Percentiles rank a stretch among this genome's conserved stretches.
Evolutionary conservation across 2,888 invertebrate genomes (phyloP).

Genomic region (Athalia rosae): DNA sequence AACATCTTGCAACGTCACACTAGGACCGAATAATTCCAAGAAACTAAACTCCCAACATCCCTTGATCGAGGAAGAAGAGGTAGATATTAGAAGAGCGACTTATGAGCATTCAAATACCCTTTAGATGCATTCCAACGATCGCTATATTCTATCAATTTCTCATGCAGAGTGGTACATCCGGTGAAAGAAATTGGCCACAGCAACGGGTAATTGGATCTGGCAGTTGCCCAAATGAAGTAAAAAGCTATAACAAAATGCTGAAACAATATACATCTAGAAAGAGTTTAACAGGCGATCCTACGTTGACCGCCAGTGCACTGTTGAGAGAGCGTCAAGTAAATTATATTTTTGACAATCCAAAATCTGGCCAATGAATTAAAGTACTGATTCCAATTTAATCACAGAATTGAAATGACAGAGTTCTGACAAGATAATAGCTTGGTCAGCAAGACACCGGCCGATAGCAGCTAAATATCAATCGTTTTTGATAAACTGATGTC

Average conservation of each 20-base stretch:
- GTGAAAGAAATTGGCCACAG: neutral
- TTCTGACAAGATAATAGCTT: too few relatives aligned
- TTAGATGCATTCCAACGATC: neutral
- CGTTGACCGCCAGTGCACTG: constrained; percentile 50
- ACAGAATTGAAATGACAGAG: too few relatives aligned
- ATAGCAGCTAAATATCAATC: constrained; percentile 5
- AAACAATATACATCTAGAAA: constrained; percentile 47
- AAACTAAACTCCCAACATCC: neutral
- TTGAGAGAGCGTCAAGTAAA: constrained; percentile 52
- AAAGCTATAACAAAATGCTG: constrained; percentile 43
- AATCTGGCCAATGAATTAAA: neutral
- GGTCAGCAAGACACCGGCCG: neutral
- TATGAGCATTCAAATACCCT: too few relatives aligned
- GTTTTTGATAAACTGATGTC: neutral
- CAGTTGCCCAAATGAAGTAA: constrained; percentile 19
- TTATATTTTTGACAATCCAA: neutral
- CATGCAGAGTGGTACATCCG: constrained; percentile 10
- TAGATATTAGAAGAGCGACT: neutral
- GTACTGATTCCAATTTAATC: too few relatives aligned
- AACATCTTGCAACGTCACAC: constrained; percentile 32
- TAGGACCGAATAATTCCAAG: constrained; percentile 18
- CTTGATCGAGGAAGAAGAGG: constrained; percentile 8
- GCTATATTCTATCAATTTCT: neutral
- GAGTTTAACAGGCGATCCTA: constrained; percentile 38
- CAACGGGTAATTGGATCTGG: constrained; percentile 29